These are phyloP conservation scores for Falcunculus frontatus DNA, from an alignment of 2,113 vertebrate species.

Conservation along the genomic window DNA sequence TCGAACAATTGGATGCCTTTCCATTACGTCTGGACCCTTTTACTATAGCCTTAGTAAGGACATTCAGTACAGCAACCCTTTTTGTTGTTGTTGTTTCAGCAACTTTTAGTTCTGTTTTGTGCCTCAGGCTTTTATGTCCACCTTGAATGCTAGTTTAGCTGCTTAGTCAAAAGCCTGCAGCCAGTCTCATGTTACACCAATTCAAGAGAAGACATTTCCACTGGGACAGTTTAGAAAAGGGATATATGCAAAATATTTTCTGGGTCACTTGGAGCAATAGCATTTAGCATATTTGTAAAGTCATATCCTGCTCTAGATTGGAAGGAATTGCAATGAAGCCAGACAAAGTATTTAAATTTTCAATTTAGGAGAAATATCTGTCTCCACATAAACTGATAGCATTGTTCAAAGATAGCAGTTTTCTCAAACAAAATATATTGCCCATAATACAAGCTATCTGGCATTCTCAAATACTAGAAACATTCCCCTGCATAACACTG, in stretches of 20 bases:
- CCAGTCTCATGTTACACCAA: not conserved
- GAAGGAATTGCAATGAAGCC: not conserved
- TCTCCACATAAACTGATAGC: not conserved
- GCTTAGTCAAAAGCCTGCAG: not conserved
- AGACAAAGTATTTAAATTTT: not conserved
- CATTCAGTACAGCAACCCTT: not conserved
- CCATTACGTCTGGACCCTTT: not conserved
- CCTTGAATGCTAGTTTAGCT: not conserved
- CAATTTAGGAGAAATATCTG: not conserved
- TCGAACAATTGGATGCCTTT: not conserved
- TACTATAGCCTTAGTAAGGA: not conserved
- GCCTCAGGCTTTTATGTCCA: not conserved
- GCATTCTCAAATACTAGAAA: not conserved
- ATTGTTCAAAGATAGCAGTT: not conserved
- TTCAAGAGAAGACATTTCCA: not conserved
- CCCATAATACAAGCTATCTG: not conserved
- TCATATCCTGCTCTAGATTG: not conserved
- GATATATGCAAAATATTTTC: not conserved
- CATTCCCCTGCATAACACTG: not conserved
- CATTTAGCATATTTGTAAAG: not conserved
- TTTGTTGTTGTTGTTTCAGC: not conserved
- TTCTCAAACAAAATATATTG: slow-evolving; percentile 8
- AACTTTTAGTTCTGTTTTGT: not conserved
- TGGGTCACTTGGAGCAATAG: not conserved
- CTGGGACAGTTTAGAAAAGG: not conserved